phyloP scores from a whole-genome alignment of 2,888 invertebrate species.

The Melanostoma scalare region DNA sequence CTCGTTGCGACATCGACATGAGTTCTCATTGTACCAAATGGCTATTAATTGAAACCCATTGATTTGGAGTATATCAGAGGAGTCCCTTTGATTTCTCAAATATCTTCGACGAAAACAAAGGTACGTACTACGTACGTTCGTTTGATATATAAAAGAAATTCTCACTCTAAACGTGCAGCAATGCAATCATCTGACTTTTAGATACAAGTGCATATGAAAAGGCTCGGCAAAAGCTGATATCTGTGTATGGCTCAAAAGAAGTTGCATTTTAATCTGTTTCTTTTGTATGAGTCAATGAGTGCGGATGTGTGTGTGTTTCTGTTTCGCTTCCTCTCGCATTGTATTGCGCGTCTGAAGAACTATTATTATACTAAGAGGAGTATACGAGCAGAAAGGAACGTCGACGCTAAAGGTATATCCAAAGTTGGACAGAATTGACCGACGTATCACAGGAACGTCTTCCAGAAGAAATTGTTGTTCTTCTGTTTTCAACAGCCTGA shows the following conservation, averaged over 20 bases:
- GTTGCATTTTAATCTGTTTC: conserved; percentile 47
- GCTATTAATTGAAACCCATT: conserved; percentile 63
- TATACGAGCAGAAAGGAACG: conserved; percentile 20
- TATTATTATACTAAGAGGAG: conserved; percentile 38
- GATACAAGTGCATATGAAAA: background rate
- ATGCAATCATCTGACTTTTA: background rate
- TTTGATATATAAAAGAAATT: conserved; percentile 33
- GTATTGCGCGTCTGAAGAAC: conserved; percentile 17
- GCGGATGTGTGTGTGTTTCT: background rate
- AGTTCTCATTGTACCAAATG: conserved; percentile 11
- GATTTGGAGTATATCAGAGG: conserved; percentile 58
- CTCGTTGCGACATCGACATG: conserved; percentile 11
- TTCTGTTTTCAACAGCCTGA: conserved; percentile 6
- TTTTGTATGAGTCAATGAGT: conserved; percentile 8
- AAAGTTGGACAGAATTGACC: conserved; percentile 32
- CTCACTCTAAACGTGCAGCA: conserved; percentile 49
- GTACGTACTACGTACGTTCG: conserved; percentile 16
- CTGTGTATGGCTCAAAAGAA: conserved; percentile 17
- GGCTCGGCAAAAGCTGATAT: conserved; percentile 13
- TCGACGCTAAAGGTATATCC: conserved; percentile 11
- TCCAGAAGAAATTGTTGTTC: conserved; percentile 22
- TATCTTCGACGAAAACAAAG: background rate
- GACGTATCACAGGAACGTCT: conserved; percentile 30
- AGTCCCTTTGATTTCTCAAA: conserved; percentile 33
- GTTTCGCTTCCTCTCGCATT: conserved; percentile 16